Conservation (phyloP, 2,113 vertebrate species). For the Spea multiplicata region DNA sequence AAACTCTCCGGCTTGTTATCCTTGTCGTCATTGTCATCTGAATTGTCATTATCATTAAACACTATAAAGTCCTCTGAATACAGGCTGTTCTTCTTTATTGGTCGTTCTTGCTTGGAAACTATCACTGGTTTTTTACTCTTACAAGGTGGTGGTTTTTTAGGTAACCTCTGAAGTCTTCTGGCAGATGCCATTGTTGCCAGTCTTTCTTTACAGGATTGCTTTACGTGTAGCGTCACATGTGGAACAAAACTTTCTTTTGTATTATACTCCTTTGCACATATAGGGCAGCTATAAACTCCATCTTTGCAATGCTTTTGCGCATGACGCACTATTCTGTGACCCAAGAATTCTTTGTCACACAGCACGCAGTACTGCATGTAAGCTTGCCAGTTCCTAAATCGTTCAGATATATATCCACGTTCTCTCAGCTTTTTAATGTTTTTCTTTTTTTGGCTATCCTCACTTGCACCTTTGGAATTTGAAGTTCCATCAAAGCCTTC, state of each 20-base stretch:
- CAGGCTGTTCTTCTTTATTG: slow-evolving; percentile 75
- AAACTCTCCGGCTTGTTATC: slow-evolving; percentile 68
- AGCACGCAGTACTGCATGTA: slow-evolving; percentile 98
- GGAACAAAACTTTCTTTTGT: slow-evolving; percentile 89
- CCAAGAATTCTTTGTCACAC: slow-evolving; percentile 96
- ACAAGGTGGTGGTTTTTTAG: slow-evolving; percentile 68
- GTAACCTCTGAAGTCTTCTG: slow-evolving; percentile 75
- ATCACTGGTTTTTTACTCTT: slow-evolving; percentile 70
- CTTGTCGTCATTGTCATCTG: slow-evolving; percentile 68
- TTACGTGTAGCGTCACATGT: slow-evolving; percentile 93
- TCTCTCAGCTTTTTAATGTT: slow-evolving; percentile 89
- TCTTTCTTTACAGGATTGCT: slow-evolving; percentile 92
- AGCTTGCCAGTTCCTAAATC: slow-evolving; percentile 94
- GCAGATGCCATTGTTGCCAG: slow-evolving; percentile 87
- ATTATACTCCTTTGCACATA: slow-evolving; percentile 89
- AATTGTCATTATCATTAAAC: slow-evolving; percentile 66
- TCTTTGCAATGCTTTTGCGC: slow-evolving; percentile 90
- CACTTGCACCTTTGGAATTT: slow-evolving; percentile 71
- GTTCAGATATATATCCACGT: slow-evolving; percentile 87
- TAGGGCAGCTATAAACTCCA: slow-evolving; percentile 88
- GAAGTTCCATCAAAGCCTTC: slow-evolving; percentile 70
- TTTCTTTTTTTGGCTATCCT: slow-evolving; percentile 81
- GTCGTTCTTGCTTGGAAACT: slow-evolving; percentile 72
- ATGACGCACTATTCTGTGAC: slow-evolving; percentile 92
- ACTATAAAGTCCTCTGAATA: slow-evolving; percentile 74